A percentile compares a stretch with the other conserved stretches of the same genome.
Evolutionary conservation across 2,113 vertebrate species (phyloP).

Genomic region (Ibidorhyncha struthersii): DNA sequence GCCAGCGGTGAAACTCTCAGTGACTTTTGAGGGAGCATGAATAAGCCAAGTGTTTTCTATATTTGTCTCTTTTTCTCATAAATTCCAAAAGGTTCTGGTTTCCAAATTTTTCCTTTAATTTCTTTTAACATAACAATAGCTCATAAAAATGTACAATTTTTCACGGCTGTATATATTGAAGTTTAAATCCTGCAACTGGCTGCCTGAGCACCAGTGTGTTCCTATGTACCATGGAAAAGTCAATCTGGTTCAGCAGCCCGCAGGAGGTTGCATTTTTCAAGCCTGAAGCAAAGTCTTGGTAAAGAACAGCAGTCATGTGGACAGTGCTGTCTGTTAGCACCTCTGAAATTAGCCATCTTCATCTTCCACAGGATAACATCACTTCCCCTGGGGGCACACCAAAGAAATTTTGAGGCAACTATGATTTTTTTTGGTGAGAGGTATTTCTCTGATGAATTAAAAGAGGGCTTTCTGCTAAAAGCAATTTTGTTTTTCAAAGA

Average conservation of each 20-base stretch:
- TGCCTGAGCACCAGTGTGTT: background rate
- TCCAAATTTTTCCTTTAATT: background rate
- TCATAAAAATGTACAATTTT: background rate
- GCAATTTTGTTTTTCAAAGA: background rate
- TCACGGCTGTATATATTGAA: background rate
- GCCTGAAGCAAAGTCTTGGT: background rate
- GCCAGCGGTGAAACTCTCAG: background rate
- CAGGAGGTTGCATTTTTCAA: background rate
- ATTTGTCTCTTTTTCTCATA: background rate
- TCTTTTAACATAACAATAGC: background rate
- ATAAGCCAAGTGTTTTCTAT: background rate
- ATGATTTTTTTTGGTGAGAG: background rate
- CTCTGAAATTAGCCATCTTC: background rate
- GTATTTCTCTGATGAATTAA: background rate
- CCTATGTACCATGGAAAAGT: background rate
- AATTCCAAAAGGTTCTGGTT: background rate
- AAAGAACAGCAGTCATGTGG: background rate
- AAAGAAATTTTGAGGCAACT: background rate
- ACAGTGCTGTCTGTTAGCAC: background rate
- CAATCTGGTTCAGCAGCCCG: background rate
- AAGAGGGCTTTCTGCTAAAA: background rate
- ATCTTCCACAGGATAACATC: background rate
- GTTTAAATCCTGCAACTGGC: background rate
- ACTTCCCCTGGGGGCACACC: background rate
- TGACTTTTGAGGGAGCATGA: background rate